Evolutionary conservation across 1,140 invertebrate genomes (phyloP).

Genomic region (Zaprionus gabonicus): DNA sequence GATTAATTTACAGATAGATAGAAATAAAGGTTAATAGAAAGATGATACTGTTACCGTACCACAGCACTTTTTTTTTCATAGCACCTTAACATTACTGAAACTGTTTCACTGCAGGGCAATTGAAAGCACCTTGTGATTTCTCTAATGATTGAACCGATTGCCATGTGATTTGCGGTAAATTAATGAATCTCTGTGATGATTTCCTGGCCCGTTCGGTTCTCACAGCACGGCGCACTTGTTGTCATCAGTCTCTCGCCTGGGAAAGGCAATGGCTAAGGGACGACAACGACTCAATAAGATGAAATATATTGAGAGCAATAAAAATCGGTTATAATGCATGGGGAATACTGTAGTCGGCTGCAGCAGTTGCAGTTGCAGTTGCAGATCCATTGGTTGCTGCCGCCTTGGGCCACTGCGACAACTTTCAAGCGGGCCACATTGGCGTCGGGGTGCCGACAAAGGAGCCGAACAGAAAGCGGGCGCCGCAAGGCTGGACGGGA

Average conservation of each 20-base stretch:
- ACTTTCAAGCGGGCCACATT: conserved; percentile 34
- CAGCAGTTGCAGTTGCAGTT: not conserved
- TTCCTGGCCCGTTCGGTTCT: conserved; percentile 33
- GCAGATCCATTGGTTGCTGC: not conserved
- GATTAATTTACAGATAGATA: too few relatives aligned
- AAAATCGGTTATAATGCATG: conserved; percentile 83
- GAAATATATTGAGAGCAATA: conserved; percentile 84
- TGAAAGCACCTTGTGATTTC: not conserved
- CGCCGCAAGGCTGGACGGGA: conserved; percentile 44
- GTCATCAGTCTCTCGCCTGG: conserved; percentile 18
- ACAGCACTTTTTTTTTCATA: too few relatives aligned
- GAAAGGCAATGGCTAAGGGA: conserved; percentile 11
- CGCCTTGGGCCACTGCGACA: conserved; percentile 68
- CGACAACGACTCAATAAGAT: conserved; percentile 83
- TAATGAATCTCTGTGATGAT: conserved; percentile 21
- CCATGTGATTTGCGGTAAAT: not conserved
- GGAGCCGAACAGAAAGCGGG: conserved; percentile 58
- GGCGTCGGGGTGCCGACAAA: conserved; percentile 63
- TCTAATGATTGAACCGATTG: not conserved
- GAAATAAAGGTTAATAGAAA: too few relatives aligned
- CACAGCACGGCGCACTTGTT: conserved; percentile 48
- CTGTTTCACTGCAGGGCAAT: too few relatives aligned
- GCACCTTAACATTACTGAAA: too few relatives aligned
- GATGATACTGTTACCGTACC: too few relatives aligned
- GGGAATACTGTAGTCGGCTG: conserved; percentile 62